A percentile compares a stretch with the other conserved stretches of the same genome.
These are phyloP conservation scores for Sebastes wilsoni DNA, from an alignment of 2,797 vertebrate species.

Conservation along the genomic window DNA sequence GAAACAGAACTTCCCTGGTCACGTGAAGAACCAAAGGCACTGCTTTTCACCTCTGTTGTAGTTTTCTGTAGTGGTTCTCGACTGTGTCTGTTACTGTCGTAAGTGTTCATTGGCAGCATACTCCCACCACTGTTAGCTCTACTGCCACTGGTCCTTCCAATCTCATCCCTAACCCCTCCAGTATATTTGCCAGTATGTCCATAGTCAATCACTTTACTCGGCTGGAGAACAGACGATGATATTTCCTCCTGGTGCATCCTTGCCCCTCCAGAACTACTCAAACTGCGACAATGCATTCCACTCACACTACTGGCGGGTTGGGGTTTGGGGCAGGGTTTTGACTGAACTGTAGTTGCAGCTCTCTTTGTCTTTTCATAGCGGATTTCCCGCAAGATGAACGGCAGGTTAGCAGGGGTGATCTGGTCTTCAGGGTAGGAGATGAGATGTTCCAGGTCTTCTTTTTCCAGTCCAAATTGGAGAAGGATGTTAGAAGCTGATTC, in stretches of 20 bases:
- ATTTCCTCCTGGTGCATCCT: not conserved
- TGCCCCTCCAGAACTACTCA: slow-evolving; percentile 6
- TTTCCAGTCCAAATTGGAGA: slow-evolving; percentile 92
- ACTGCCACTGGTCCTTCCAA: slow-evolving; percentile 18
- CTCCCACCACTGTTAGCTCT: not conserved
- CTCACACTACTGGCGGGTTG: not conserved
- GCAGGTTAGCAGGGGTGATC: slow-evolving; percentile 93
- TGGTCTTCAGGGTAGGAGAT: slow-evolving; percentile 93
- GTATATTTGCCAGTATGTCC: slow-evolving; percentile 91
- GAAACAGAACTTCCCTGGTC: not conserved
- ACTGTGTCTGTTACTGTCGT: not conserved
- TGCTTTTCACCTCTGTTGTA: slow-evolving; percentile 8
- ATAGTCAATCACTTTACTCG: slow-evolving; percentile 93
- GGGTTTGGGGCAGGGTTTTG: slow-evolving; percentile 23
- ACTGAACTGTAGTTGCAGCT: slow-evolving; percentile 17
- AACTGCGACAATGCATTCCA: slow-evolving; percentile 38
- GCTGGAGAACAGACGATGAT: slow-evolving; percentile 68
- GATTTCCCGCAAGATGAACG: slow-evolving; percentile 91
- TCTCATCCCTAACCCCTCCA: slow-evolving; percentile 70
- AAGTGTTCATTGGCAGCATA: not conserved
- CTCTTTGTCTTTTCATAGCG: slow-evolving; percentile 87
- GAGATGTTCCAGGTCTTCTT: slow-evolving; percentile 93
- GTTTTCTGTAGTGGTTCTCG: slow-evolving; percentile 5
- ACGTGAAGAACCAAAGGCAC: slow-evolving; percentile 7
- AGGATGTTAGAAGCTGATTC: slow-evolving; percentile 93